phyloP scores from a whole-genome alignment of 2,888 invertebrate genomes.

The Chrysolina americana region DNA sequence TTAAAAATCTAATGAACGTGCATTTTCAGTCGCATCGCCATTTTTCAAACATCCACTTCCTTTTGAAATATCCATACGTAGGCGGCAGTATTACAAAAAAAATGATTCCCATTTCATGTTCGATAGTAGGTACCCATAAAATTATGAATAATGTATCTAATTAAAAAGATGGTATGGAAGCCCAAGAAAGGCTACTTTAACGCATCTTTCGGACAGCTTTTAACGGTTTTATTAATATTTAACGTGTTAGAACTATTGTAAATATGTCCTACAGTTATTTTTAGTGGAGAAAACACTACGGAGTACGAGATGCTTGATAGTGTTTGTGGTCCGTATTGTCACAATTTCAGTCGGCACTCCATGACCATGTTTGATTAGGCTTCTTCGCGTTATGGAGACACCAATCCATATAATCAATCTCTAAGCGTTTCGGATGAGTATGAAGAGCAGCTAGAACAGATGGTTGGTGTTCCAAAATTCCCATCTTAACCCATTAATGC shows the following conservation, averaged over 20 bases:
- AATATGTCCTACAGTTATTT: slow-evolving; percentile 34
- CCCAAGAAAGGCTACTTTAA: slow-evolving; percentile 34
- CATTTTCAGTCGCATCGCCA: not conserved
- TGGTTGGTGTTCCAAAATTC: too few relatives aligned
- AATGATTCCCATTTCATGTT: slow-evolving; percentile 27
- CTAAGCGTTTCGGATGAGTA: too few relatives aligned
- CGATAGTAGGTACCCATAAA: slow-evolving; percentile 34
- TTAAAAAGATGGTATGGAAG: slow-evolving; percentile 30
- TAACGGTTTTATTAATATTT: slow-evolving; percentile 39
- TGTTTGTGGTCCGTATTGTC: slow-evolving; percentile 14
- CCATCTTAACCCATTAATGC: too few relatives aligned
- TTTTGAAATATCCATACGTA: not conserved
- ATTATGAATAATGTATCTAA: slow-evolving; percentile 36
- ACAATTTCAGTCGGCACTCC: not conserved
- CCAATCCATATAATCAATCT: too few relatives aligned
- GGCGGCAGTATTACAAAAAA: slow-evolving; percentile 25
- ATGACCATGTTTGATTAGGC: not conserved
- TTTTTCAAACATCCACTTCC: slow-evolving; percentile 22
- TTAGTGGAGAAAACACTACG: slow-evolving; percentile 17
- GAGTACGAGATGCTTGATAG: slow-evolving; percentile 1
- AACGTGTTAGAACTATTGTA: slow-evolving; percentile 41
- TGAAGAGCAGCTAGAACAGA: too few relatives aligned
- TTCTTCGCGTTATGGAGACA: too few relatives aligned
- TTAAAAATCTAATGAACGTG: not conserved
- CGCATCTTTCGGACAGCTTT: slow-evolving; percentile 31